These are phyloP conservation scores for Gopherus evgoodei DNA, from an alignment of 2,113 vertebrate species.

Conservation along the genomic window DNA sequence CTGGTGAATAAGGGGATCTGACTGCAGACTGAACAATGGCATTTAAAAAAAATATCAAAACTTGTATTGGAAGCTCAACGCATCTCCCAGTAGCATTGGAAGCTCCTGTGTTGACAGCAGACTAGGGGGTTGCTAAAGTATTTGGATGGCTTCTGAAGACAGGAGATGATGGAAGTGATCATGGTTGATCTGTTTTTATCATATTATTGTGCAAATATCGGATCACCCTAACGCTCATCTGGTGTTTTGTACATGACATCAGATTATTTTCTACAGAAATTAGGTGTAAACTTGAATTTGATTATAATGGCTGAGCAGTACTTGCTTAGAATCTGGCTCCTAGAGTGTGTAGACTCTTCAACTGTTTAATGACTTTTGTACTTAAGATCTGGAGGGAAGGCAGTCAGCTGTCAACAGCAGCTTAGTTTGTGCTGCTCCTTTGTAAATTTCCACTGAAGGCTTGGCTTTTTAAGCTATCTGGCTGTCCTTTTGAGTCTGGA, in stretches of 20 bases:
- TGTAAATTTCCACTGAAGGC: slow-evolving; percentile 42
- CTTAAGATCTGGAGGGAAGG: neutral
- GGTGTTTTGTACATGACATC: neutral
- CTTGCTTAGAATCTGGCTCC: neutral
- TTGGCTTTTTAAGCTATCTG: neutral
- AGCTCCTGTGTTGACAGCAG: neutral
- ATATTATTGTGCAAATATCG: neutral
- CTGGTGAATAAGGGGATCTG: neutral
- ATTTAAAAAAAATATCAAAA: neutral
- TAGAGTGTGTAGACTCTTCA: neutral
- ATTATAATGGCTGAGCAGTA: neutral
- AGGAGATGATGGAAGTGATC: neutral
- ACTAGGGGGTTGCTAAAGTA: rapidly evolving
- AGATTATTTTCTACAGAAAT: neutral
- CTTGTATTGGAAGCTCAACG: neutral
- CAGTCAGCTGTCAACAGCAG: neutral
- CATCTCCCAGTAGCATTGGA: neutral
- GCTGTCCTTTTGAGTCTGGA: slow-evolving; percentile 19
- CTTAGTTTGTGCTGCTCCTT: neutral
- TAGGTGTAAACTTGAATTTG: neutral
- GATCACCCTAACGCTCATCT: neutral
- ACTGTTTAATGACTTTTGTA: neutral
- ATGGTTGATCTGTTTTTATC: rapidly evolving
- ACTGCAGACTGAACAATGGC: neutral
- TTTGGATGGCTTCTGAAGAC: rapidly evolving